These are phyloP conservation scores for Coregonus suidteri DNA, from an alignment of 2,797 vertebrate genomes.

Conservation along the genomic window DNA sequence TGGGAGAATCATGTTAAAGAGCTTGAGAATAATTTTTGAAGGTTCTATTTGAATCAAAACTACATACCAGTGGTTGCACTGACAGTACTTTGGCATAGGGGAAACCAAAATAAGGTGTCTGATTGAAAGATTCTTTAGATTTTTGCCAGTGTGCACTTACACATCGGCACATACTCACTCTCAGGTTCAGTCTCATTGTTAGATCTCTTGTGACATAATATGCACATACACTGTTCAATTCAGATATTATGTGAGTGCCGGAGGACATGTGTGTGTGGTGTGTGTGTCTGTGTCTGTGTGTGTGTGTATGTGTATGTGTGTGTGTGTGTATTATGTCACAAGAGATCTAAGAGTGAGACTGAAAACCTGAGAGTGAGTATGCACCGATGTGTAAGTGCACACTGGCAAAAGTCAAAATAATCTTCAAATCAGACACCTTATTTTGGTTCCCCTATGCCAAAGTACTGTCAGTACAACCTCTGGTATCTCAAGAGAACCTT, in stretches of 20 bases:
- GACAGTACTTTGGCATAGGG: background rate
- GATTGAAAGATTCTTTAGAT: background rate
- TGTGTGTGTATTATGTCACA: background rate
- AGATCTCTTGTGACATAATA: background rate
- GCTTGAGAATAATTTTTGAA: background rate
- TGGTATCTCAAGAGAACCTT: constrained; percentile 6
- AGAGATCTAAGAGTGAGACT: background rate
- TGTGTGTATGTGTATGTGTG: background rate
- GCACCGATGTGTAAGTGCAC: background rate
- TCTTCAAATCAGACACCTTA: background rate
- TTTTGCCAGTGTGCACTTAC: background rate
- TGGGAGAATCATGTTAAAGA: constrained; percentile 28
- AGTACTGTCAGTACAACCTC: constrained; percentile 4
- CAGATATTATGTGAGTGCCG: background rate
- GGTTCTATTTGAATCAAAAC: background rate
- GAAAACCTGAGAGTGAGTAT: background rate
- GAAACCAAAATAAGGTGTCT: background rate
- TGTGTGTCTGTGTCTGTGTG: background rate
- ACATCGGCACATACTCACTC: background rate
- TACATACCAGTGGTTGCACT: constrained; percentile 5
- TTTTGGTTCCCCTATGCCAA: background rate
- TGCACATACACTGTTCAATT: background rate
- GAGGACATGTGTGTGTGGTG: background rate
- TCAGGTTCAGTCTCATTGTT: background rate
- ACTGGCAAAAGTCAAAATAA: background rate